Base-by-base conservation (phyloP, 2,113 vertebrate genomes). In the Elanoides forficatus region DNA sequence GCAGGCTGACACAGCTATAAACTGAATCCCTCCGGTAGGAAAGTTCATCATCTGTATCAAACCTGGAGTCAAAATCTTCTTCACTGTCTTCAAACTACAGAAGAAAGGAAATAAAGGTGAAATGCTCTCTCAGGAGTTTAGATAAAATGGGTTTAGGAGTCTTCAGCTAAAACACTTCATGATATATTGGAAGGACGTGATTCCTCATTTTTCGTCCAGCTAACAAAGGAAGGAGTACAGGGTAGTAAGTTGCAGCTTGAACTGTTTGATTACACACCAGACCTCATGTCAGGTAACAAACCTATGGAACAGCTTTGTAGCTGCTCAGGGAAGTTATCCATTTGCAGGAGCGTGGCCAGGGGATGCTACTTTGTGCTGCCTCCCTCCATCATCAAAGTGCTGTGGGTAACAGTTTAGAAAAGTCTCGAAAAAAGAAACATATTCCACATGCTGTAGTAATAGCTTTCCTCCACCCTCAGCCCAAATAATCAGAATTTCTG, bases 1-100 rank as follows among this genome's bases (percentile, higher is more conserved):
- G 99, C 52, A 99, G 98, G 3, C 98, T 99, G 97, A 99, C 99
- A 34, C 99, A 99, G 97, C 99, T 99, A 79, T 99, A 99, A 71
- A 99, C 99, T 0, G 99, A 99, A 97, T 99, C 99, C 11, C 99
- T 97, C 7, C 99, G 98, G 93, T 99, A 99, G 5, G 99, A 99
- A 20, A 99, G 98, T 78, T 99, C 99, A 10, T 99, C 99, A 4
- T 99, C 99, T 0, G 99, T 99, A 91, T 99, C 99, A 52, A 99
- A 99, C 87, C 99, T 96, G 9, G 98, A 97, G 90, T 99, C 99
- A n/a, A 99, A 99, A 95, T 99, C 99, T 72, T 99, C 99, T 96
- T 99, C 99, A 5, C 99, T 99, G 86, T 99, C 99, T 98, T 99
- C 99, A 92, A 99, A 99, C 99, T 99, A 95, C 11, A 88, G 16